phyloP scores from a whole-genome alignment of 2,888 invertebrate species.

The Phorcus lineatus region DNA sequence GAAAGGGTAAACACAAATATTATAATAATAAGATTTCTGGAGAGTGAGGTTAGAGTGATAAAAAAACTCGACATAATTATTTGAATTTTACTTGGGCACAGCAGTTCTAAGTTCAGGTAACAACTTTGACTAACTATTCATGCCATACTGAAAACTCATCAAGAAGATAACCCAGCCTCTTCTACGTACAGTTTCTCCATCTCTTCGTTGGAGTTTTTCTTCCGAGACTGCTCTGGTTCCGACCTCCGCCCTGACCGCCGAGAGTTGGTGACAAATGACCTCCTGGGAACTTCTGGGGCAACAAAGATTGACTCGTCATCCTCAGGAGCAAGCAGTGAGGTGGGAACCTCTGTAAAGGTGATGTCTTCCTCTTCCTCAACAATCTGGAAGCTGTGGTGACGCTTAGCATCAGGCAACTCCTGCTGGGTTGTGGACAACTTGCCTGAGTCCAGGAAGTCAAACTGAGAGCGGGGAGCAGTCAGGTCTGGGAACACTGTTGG shows the following conservation, averaged over 20 bases:
- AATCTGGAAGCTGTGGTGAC: not conserved
- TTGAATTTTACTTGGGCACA: no score
- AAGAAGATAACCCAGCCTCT: no score
- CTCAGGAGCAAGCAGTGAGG: not conserved
- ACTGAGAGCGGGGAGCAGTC: not conserved
- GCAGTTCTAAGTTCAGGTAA: no score
- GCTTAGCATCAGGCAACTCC: not conserved
- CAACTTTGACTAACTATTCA: no score
- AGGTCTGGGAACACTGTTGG: not conserved
- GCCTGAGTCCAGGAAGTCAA: no score
- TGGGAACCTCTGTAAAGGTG: no score
- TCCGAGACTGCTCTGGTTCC: no score
- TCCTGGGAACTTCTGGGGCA: not conserved
- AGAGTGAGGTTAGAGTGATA: no score
- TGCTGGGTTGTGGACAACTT: not conserved
- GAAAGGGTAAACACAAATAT: no score
- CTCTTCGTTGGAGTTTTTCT: not conserved
- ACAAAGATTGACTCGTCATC: not conserved
- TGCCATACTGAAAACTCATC: no score
- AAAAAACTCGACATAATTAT: no score
- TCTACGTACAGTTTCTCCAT: not conserved
- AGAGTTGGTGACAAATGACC: not conserved
- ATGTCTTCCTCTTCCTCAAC: not conserved
- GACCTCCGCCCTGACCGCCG: not conserved
- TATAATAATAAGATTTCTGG: no score